Evolutionary conservation across 2,888 invertebrate species (phyloP).

Genomic region (Synergus laeviventris): DNA sequence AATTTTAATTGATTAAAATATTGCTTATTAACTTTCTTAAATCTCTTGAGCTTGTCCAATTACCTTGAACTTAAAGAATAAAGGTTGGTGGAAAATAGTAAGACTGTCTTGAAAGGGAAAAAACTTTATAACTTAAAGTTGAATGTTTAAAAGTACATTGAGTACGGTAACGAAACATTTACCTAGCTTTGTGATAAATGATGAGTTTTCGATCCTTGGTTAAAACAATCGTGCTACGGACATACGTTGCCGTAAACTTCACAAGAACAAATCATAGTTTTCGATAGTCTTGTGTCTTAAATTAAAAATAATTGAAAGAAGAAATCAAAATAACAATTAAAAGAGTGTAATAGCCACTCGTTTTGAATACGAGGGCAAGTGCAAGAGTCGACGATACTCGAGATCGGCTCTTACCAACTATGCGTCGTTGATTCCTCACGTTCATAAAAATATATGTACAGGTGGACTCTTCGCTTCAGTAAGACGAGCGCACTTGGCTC

Average conservation of each 20-base stretch:
- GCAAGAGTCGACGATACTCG: slow-evolving; percentile 62
- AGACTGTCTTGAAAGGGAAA: slow-evolving; percentile 58
- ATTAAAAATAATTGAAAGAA: slow-evolving; percentile 42
- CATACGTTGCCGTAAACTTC: slow-evolving; percentile 49
- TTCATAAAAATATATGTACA: slow-evolving; percentile 75
- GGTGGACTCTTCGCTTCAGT: slow-evolving; percentile 64
- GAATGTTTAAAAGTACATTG: slow-evolving; percentile 69
- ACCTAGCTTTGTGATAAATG: slow-evolving; percentile 59
- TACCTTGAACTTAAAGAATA: slow-evolving; percentile 9
- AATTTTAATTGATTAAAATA: neutral
- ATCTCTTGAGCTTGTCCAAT: neutral
- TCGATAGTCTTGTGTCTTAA: slow-evolving; percentile 54
- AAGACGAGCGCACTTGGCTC: slow-evolving; percentile 57
- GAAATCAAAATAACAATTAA: slow-evolving; percentile 41
- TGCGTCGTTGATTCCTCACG: slow-evolving; percentile 72
- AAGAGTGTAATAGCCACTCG: slow-evolving; percentile 57
- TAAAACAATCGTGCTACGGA: slow-evolving; percentile 52
- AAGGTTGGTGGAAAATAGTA: slow-evolving; percentile 21
- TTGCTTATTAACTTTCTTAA: neutral
- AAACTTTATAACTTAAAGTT: slow-evolving; percentile 72
- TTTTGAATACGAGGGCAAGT: slow-evolving; percentile 67
- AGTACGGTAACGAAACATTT: slow-evolving; percentile 59
- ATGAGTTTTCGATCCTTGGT: slow-evolving; percentile 53
- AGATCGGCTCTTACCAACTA: slow-evolving; percentile 71
- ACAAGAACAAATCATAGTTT: slow-evolving; percentile 54